Evolutionary conservation across 2,113 vertebrate species (phyloP).

Genomic region (Myodes glareolus): DNA sequence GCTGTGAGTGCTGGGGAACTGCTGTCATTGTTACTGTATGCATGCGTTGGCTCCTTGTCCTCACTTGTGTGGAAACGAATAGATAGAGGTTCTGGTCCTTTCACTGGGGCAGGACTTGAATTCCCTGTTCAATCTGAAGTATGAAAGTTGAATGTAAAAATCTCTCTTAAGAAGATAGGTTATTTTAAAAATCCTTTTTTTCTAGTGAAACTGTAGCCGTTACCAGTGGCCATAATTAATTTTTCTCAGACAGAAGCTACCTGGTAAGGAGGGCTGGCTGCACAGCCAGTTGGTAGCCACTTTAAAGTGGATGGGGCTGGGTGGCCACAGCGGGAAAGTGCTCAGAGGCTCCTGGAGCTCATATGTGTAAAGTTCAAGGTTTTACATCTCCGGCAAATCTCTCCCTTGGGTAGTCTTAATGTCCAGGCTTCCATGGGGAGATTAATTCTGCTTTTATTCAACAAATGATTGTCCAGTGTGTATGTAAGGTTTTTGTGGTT

Average conservation of each 20-base stretch:
- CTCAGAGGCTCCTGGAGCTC: background rate
- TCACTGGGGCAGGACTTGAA: conserved; percentile 8
- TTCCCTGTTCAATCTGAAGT: conserved; percentile 2
- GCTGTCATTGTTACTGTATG: background rate
- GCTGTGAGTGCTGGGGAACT: background rate
- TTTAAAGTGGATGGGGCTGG: conserved; percentile 10
- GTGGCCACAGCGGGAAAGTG: background rate
- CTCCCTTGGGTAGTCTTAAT: background rate
- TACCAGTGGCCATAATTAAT: background rate
- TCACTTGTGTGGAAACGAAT: conserved; percentile 36
- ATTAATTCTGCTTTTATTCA: background rate
- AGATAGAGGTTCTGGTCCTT: background rate
- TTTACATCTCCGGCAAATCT: background rate
- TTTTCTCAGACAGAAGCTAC: conserved; percentile 17
- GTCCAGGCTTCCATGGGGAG: background rate
- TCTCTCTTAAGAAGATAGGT: conserved; percentile 9
- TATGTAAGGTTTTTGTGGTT: background rate
- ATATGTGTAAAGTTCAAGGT: background rate
- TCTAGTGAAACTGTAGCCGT: background rate
- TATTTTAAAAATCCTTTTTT: conserved; percentile 29
- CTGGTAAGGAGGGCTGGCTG: background rate
- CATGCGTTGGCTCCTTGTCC: background rate
- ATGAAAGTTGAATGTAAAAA: conserved; percentile 25
- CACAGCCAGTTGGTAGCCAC: background rate
- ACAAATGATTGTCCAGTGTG: background rate